phyloP scores from a whole-genome alignment of 2,113 vertebrate genomes.

The Strigops habroptila region DNA sequence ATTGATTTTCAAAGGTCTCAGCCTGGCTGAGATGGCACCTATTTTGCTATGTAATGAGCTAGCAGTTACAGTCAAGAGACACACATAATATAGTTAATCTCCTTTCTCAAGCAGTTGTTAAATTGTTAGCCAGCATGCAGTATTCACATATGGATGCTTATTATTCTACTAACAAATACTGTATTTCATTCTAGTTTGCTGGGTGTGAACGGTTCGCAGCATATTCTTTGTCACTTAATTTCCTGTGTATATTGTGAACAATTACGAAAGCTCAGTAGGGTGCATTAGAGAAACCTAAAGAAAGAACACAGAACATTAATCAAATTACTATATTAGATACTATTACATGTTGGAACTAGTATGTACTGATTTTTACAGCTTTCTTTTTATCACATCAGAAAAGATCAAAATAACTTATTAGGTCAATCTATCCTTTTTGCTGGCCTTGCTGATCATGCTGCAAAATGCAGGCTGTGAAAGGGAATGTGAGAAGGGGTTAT shows the following conservation, averaged over 20 bases:
- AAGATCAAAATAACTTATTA: slow-evolving; percentile 3
- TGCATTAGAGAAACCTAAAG: background rate
- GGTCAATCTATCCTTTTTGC: background rate
- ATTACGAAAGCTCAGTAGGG: background rate
- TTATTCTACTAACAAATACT: slow-evolving; percentile 9
- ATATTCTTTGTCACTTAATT: slow-evolving; percentile 31
- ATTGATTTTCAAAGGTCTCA: slow-evolving; percentile 13
- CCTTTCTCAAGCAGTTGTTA: background rate
- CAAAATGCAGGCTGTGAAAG: background rate
- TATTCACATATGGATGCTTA: background rate
- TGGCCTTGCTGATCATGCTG: background rate
- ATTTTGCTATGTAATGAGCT: background rate
- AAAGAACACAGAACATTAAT: slow-evolving; percentile 18
- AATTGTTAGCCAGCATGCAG: slow-evolving; percentile 27
- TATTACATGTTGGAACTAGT: background rate
- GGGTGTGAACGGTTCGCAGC: slow-evolving; percentile 6
- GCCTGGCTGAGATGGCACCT: background rate
- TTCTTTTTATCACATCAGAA: slow-evolving; percentile 15
- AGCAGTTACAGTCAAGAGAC: background rate
- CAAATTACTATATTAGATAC: background rate
- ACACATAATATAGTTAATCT: background rate
- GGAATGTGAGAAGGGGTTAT: background rate
- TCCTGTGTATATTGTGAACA: slow-evolving; percentile 20
- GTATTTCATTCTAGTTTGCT: slow-evolving; percentile 11
- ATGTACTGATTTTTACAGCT: background rate